Evolutionary conservation across 2,888 invertebrate genomes (phyloP).

Genomic region (Eugnorisma glareosa): DNA sequence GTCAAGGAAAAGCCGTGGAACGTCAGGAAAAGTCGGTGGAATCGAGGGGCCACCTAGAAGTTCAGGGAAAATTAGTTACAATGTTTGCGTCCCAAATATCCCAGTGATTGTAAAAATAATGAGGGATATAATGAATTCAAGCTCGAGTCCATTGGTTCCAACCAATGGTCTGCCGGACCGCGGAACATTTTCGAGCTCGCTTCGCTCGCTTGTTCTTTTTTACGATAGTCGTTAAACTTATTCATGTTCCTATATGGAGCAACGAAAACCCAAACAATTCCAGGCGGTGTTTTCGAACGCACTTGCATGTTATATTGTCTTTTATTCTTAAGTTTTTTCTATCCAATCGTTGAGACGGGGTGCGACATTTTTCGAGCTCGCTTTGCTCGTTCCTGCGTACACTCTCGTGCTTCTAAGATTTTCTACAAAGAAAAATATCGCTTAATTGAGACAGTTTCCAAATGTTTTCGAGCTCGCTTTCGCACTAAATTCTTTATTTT

Average conservation of each 20-base stretch:
- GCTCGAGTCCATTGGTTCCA: background rate
- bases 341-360: background rate
- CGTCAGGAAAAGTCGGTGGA: background rate
- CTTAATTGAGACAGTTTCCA: background rate
- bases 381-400: background rate
- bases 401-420: background rate
- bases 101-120: background rate
- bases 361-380: background rate
- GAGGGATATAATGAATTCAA: background rate
- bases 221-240: background rate
- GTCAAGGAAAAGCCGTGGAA: background rate
- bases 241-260: background rate
- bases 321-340: background rate
- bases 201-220: background rate
- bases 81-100: background rate
- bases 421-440: background rate
- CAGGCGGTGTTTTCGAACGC: background rate
- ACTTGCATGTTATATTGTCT: background rate
- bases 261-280: no score
- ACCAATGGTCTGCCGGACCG: background rate
- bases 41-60: background rate
- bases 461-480: background rate
- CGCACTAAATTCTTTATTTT: background rate
- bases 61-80: background rate
- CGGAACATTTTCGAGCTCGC: background rate